Evolutionary conservation across 2,797 vertebrate species (phyloP).

Genomic region (Allobates femoralis): DNA sequence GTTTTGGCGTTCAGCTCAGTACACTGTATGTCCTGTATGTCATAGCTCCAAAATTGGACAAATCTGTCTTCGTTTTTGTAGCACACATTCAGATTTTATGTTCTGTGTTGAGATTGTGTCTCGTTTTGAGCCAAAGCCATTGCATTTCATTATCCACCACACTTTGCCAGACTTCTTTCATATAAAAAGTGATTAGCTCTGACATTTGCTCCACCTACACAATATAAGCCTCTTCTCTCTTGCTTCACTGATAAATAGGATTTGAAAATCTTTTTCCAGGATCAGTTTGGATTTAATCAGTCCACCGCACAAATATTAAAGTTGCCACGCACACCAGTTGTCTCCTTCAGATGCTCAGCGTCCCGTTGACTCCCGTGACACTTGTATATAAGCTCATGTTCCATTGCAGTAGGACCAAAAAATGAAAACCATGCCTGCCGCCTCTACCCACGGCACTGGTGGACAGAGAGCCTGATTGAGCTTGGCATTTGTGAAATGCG

Average conservation of each 20-base stretch:
- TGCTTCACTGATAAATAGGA: slow-evolving; percentile 39
- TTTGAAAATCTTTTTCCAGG: slow-evolving; percentile 36
- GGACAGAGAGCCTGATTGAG: slow-evolving; percentile 39
- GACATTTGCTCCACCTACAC: slow-evolving; percentile 27
- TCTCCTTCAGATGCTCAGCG: slow-evolving; percentile 20
- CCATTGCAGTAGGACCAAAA: slow-evolving; percentile 32
- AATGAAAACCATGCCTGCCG: slow-evolving; percentile 5
- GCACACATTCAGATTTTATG: background rate
- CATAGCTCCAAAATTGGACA: background rate
- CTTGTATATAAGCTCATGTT: slow-evolving; percentile 19
- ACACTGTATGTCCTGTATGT: background rate
- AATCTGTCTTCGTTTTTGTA: background rate
- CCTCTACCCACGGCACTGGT: slow-evolving; percentile 18
- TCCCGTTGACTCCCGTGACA: slow-evolving; percentile 26
- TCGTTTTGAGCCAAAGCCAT: background rate
- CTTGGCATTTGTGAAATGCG: slow-evolving; percentile 40
- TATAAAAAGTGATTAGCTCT: slow-evolving; percentile 20
- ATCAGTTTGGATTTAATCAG: slow-evolving; percentile 43
- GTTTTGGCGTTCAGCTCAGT: background rate
- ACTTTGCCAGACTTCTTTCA: slow-evolving; percentile 2
- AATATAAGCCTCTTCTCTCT: slow-evolving; percentile 6
- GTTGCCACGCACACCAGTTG: slow-evolving; percentile 25
- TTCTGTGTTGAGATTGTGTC: background rate
- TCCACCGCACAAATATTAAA: slow-evolving; percentile 4
- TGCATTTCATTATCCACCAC: background rate